Conservation (phyloP, 2,113 vertebrate genomes). For the Percina caprodes region DNA sequence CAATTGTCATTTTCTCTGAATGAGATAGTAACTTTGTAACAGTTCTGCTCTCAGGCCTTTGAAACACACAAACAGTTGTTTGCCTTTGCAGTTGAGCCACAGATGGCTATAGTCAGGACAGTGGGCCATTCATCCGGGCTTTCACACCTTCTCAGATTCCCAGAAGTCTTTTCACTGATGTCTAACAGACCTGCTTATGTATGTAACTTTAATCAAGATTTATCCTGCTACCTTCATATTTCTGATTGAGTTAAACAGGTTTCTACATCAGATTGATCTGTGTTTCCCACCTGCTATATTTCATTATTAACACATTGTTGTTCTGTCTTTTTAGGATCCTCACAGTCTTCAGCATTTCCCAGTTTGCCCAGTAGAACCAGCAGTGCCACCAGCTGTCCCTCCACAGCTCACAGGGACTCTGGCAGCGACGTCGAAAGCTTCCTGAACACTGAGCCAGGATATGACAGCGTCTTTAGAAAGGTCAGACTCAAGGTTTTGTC, state of each 20-base stretch:
- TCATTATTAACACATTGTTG: background rate
- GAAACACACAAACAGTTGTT: constrained; percentile 57
- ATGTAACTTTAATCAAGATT: background rate
- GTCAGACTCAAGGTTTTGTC: constrained; percentile 49
- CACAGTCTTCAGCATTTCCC: constrained; percentile 47
- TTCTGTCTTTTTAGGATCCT: constrained; percentile 72
- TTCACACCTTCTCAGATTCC: constrained; percentile 75
- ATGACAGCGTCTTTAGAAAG: constrained; percentile 80
- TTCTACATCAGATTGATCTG: background rate
- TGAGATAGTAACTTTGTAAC: constrained; percentile 9
- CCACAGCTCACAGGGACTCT: constrained; percentile 75
- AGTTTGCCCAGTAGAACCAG: constrained; percentile 65
- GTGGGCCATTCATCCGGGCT: constrained; percentile 62
- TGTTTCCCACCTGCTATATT: background rate
- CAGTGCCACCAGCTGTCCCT: constrained; percentile 65
- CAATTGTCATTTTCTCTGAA: constrained; percentile 1
- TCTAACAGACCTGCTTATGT: constrained; percentile 52
- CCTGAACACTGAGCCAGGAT: constrained; percentile 73
- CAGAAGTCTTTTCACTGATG: constrained; percentile 48
- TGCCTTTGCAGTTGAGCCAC: constrained; percentile 20
- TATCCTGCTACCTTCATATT: background rate
- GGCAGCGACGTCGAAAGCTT: constrained; percentile 80
- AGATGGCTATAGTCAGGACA: constrained; percentile 51
- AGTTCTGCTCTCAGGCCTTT: constrained; percentile 14
- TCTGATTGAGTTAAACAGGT: background rate